These are phyloP conservation scores for Leucoraja erinaceus DNA, from an alignment of 2,113 vertebrate species.

Conservation along the genomic window DNA sequence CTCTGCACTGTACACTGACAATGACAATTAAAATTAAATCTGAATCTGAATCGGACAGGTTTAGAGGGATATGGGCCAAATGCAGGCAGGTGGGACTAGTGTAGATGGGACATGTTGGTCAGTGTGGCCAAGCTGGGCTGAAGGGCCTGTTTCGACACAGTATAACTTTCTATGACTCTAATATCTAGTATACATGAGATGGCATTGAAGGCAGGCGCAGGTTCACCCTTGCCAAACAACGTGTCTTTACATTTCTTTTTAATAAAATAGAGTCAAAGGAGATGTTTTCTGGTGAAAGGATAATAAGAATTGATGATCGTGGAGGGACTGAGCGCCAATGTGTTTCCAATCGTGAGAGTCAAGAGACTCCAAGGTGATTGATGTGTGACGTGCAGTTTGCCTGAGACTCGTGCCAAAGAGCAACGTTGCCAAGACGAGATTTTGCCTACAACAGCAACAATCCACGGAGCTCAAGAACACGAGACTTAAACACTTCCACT, in stretches of 20 bases:
- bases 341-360: conserved; percentile 45
- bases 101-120: too few relatives aligned
- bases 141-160: too few relatives aligned
- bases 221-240: not conserved
- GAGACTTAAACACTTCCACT: not conserved
- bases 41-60: too few relatives aligned
- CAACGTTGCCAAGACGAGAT: conserved; percentile 39
- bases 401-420: conserved; percentile 44
- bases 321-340: conserved; percentile 43
- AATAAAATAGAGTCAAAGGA: too few relatives aligned
- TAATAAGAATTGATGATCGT: not conserved
- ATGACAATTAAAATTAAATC: too few relatives aligned
- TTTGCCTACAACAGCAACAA: conserved; percentile 40
- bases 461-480: conserved; percentile 42
- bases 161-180: too few relatives aligned
- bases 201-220: not conserved
- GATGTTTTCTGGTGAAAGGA: not conserved
- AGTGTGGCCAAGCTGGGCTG: too few relatives aligned
- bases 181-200: not conserved
- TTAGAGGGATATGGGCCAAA: too few relatives aligned
- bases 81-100: too few relatives aligned
- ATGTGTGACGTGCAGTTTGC: conserved; percentile 40
- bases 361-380: conserved; percentile 41
- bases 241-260: not conserved
- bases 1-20: too few relatives aligned